phyloP scores from a whole-genome alignment of 2,797 vertebrate genomes.

The Lophura swinhoii region DNA sequence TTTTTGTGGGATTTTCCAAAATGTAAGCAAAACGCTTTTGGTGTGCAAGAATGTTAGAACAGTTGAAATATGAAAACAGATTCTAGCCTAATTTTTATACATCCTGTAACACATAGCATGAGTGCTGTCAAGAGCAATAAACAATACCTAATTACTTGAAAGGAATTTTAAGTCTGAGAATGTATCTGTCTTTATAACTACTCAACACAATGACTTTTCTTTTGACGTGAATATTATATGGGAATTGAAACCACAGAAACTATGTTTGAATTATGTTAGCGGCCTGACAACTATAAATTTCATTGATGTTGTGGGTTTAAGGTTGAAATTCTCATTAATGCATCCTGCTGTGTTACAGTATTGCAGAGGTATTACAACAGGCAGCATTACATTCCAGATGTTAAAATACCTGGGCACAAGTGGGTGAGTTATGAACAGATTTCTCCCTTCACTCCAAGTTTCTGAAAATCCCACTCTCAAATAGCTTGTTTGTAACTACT shows the following conservation, averaged over 20 bases:
- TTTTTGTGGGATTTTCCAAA: slow-evolving; percentile 37
- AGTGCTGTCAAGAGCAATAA: slow-evolving; percentile 19
- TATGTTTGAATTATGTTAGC: slow-evolving; percentile 46
- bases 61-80: slow-evolving; percentile 1
- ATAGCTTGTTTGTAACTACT: not conserved
- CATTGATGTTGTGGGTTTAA: slow-evolving; percentile 65
- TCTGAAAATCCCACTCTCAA: slow-evolving; percentile 27
- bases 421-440: not conserved
- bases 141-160: slow-evolving; percentile 6
- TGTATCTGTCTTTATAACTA: not conserved
- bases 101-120: not conserved
- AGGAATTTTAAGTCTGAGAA: slow-evolving; percentile 31
- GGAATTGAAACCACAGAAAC: slow-evolving; percentile 59
- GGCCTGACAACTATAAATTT: slow-evolving; percentile 63
- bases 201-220: slow-evolving; percentile 38
- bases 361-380: slow-evolving; percentile 60
- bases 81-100: not conserved
- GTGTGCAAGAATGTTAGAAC: not conserved
- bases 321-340: slow-evolving; percentile 68
- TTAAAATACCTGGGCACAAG: slow-evolving; percentile 49
- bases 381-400: slow-evolving; percentile 67
- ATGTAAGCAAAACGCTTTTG: not conserved
- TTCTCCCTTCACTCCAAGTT: not conserved
- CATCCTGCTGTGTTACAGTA: slow-evolving; percentile 69
- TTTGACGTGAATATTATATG: slow-evolving; percentile 18